These are phyloP conservation scores for Charaxes varanes DNA, from an alignment of 1,140 invertebrate species.

Conservation along the genomic window DNA sequence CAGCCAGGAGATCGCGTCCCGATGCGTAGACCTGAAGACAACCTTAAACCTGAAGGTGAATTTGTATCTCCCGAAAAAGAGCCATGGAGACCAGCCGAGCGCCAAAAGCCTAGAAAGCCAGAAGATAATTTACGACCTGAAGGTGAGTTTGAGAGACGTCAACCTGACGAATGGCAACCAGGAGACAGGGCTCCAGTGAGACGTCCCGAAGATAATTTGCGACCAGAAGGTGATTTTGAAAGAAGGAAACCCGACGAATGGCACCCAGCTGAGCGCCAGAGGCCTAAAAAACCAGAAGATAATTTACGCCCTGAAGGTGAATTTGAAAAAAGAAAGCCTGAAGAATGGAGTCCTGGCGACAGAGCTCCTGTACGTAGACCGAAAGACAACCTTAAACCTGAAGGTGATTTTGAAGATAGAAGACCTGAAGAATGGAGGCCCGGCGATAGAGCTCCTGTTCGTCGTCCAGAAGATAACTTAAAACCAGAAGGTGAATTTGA, in stretches of 20 bases:
- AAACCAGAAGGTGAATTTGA: too few species aligned
- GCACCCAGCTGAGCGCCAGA: constrained; percentile 73
- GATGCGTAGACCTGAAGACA: constrained; percentile 69
- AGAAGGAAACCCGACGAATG: constrained; percentile 82
- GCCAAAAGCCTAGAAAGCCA: constrained; percentile 53
- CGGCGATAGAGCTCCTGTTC: too few species aligned
- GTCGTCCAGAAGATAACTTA: too few species aligned
- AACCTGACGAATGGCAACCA: constrained; percentile 67
- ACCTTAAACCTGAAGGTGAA: constrained; percentile 69
- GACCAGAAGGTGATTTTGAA: constrained; percentile 76
- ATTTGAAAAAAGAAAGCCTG: too few species aligned
- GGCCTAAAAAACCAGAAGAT: too few species aligned
- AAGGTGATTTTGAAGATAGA: too few species aligned
- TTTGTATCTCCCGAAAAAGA: constrained; percentile 74
- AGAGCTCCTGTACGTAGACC: too few species aligned
- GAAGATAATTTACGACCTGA: constrained; percentile 74
- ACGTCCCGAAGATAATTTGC: constrained; percentile 73
- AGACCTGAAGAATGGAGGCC: too few species aligned
- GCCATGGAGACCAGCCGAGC: constrained; percentile 66
- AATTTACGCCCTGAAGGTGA: too few species aligned
- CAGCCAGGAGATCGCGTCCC: constrained; percentile 77
- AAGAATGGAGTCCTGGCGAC: too few species aligned
- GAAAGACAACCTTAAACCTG: too few species aligned
- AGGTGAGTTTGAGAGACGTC: constrained; percentile 71
- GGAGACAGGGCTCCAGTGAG: constrained; percentile 47